These are phyloP conservation scores for Platanista minor DNA, from an alignment of 2,113 vertebrate species.

Conservation along the genomic window DNA sequence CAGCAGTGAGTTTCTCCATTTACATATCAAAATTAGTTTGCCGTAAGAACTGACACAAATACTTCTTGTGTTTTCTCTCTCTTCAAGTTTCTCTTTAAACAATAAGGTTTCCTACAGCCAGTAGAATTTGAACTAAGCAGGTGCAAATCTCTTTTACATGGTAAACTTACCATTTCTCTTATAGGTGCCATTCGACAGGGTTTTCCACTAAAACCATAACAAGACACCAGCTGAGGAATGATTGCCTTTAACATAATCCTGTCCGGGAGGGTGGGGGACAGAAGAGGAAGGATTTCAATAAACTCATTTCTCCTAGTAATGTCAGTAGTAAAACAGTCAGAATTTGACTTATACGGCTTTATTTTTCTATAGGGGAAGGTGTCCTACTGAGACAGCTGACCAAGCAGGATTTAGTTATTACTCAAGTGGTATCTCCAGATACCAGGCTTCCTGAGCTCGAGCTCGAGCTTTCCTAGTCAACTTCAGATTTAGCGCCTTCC, in stretches of 20 bases:
- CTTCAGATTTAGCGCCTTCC: conserved; percentile 2
- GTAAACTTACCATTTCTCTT: conserved; percentile 14
- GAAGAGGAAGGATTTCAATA: background rate
- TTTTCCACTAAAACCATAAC: background rate
- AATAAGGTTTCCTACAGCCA: conserved; percentile 10
- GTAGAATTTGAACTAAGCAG: conserved; percentile 37
- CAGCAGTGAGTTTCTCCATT: conserved; percentile 19
- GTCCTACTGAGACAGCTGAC: background rate
- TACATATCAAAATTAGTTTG: background rate
- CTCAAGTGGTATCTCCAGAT: background rate
- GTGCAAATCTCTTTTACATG: conserved; percentile 1
- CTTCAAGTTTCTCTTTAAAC: conserved; percentile 46
- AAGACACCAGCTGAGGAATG: background rate
- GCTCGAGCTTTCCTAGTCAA: background rate
- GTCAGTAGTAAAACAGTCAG: background rate
- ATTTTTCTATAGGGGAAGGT: background rate
- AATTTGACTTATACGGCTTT: background rate
- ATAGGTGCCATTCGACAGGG: background rate
- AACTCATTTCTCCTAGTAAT: background rate
- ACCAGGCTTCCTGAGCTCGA: background rate
- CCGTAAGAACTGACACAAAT: background rate
- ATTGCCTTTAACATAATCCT: background rate
- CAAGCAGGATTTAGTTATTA: background rate
- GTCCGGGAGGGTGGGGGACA: background rate
- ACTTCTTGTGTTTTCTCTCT: conserved; percentile 41